These are phyloP conservation scores for Hiodon alosoides DNA, from an alignment of 2,113 vertebrate genomes.

Conservation along the genomic window DNA sequence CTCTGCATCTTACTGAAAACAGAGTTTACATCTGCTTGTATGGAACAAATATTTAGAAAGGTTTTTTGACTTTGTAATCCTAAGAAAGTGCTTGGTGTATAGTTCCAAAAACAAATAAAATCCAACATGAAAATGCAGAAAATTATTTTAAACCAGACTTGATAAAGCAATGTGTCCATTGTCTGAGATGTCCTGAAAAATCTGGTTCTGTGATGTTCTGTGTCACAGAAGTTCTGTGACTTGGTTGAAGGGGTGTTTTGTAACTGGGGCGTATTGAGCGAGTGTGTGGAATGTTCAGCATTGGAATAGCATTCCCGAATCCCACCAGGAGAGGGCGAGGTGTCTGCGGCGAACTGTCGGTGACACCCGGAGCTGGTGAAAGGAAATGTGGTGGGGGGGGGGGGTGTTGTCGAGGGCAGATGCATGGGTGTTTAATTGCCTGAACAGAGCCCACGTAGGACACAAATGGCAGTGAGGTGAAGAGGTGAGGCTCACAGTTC, in stretches of 20 bases:
- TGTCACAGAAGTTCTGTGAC: too few relatives aligned
- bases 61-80: too few relatives aligned
- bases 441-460: constrained; percentile 53
- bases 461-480: constrained; percentile 66
- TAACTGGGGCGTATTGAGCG: constrained; percentile 19
- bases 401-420: constrained; percentile 21
- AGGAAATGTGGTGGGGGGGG: constrained; percentile 25
- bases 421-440: constrained; percentile 52
- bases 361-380: constrained; percentile 45
- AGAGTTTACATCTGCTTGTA: too few relatives aligned
- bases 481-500: constrained; percentile 64
- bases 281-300: constrained; percentile 16
- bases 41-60: too few relatives aligned
- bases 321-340: constrained; percentile 12
- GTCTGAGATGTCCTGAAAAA: too few relatives aligned
- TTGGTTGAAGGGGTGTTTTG: neutral
- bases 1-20: too few relatives aligned
- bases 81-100: too few relatives aligned
- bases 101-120: too few relatives aligned
- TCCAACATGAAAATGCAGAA: too few relatives aligned
- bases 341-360: constrained; percentile 42
- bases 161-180: too few relatives aligned
- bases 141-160: too few relatives aligned
- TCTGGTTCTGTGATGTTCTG: too few relatives aligned
- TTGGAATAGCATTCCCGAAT: constrained; percentile 29